Evolutionary conservation across 2,888 invertebrate genomes (phyloP), one percentile per base, ranked within the genome.

Genomic region (Willowsia nigromaculata): DNA sequence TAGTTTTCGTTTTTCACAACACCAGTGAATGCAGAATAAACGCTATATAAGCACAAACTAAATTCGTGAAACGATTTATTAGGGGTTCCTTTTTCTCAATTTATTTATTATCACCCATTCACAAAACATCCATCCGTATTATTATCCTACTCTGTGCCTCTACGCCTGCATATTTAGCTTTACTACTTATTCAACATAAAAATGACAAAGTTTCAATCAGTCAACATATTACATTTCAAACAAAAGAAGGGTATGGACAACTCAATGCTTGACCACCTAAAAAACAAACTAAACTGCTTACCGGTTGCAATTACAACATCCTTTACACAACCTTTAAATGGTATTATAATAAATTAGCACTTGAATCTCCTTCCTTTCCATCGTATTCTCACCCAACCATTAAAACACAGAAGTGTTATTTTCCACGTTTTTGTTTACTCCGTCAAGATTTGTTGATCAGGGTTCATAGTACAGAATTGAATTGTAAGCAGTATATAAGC

Each of bases 301-400:
- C 71, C 22, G 11, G 18, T 22, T 22, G 71, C 40, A 71, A 71
- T 71, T 71, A 71, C 71, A 71, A 43, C 71, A 40, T 71, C 71
- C 43, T 71, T 43, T 40, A 71, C 68, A 68, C 18, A 3, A 7
- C 1, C 68, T n/a, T 5, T 37, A 71, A 71, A 71, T 71, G 37
- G 62, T 25, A 71, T 71, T 37, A 37, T 2, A 68, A 37, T 62
- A 27, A 62, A 27, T 37, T n/a, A 62, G 3, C 1, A 3, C 30
- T 62, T 62, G 11, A 27, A 27, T 15, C 50, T 76, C 27, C 27
- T 76, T 43, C 30, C 47, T 78, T 30, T 53, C 7, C n/a, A 13
- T 30, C 9, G 30, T 27, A 62, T 82, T 68, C 15, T 59, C 62
- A 82, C 7, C 82, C 65, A 82, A 68, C 43, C 82, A 62, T 82